Base-by-base conservation (phyloP, 2,113 vertebrate genomes). In the Megalops atlanticus region DNA sequence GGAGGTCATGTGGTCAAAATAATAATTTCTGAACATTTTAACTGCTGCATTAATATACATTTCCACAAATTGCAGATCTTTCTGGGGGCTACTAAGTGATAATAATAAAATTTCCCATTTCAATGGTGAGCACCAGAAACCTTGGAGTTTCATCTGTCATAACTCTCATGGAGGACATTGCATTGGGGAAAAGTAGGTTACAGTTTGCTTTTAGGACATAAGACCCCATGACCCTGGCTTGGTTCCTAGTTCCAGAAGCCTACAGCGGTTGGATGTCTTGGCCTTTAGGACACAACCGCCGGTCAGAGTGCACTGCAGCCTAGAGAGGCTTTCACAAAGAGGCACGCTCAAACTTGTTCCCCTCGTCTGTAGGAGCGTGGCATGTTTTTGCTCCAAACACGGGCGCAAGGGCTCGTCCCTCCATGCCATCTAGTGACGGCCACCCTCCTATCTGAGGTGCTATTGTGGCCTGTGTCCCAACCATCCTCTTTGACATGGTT, bases 141-240 rank as follows among this genome's bases (percentile, higher is more conserved):
- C 35, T 0, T 74, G 36, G 31, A 33, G 39, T 81, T 81, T 75
- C 54, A 52, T 76, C 38, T 47, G 49, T 58, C 21, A 43, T 4
- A 15, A 75, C 45, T 64, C 15, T 31, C 69, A 39, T 33, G 12
- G 24, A 36, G 71, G 54, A 78, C 84, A 64, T 27, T 45, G 33
- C 68, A 71, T 71, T 80, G 78, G 72, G 75, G 74, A 85, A 89
- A 93, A 92, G 84, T 92, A 89, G 93, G 93, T 91, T 94, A 91
- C 81, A 86, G 82, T 93, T 92, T 92, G 92, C 89, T 93, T 90
- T 90, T 86, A 90, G 92, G 92, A 94, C 90, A 89, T 88, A 80
- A 74, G 88, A 83, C 92, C 89, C 74, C 78, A 2, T 86, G 88
- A 92, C 92, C 91, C 88, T 87, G 90, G 89, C 89, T 87, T 81